Evolutionary conservation across 2,888 invertebrate genomes (phyloP), one percentile per base, ranked within the genome.

Genomic region (Drosophila tripunctata): DNA sequence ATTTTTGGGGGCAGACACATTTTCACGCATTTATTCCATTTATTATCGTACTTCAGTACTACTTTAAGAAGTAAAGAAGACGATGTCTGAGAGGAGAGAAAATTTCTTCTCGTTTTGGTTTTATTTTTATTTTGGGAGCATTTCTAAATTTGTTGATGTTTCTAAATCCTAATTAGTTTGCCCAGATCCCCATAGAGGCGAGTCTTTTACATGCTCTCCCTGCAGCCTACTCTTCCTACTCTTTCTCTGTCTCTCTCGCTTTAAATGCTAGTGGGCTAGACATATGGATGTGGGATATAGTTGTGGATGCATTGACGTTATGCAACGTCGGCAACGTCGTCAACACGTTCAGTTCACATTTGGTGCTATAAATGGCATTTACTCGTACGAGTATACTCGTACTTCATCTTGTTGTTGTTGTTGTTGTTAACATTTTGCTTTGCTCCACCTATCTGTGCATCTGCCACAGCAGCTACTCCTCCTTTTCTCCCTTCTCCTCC

Each of bases 151-250:
- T 88, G 87, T 82, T 51, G 68, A 78, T 78, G 66, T 87, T 88
- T 87, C 76, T 80, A 88, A 88, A 88, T 85, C 72, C 87, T 85
- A 86, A 86, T 86, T 86, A 87, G 82, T 76, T 80, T 80, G 67
- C 68, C 64, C 27, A 27, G 27, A 27, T 27, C 27, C 27, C 27
- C 27, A 27, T 63, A 83, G 80, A 75, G 71, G 38, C 27, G 61
- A 61, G 66, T 27, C 66, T 43, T 27, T 14, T 12, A n/a, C 54
- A 14, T 14, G 14, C 24, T 27, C 40, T 40, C n/a, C 7, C 10
- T 35, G n/a, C n/a, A n/a, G n/a, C n/a, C n/a, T n/a, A 2, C 47
- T 17, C 8, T 14, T 12, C 8, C 1, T 8, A 1, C 4, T 14
- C 36, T 8, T n/a, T 14, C 35, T 15, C 15, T 6, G 8, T 22